Evolutionary conservation across 2,797 vertebrate species (phyloP).

Genomic region (Aotus griseimembra): DNA sequence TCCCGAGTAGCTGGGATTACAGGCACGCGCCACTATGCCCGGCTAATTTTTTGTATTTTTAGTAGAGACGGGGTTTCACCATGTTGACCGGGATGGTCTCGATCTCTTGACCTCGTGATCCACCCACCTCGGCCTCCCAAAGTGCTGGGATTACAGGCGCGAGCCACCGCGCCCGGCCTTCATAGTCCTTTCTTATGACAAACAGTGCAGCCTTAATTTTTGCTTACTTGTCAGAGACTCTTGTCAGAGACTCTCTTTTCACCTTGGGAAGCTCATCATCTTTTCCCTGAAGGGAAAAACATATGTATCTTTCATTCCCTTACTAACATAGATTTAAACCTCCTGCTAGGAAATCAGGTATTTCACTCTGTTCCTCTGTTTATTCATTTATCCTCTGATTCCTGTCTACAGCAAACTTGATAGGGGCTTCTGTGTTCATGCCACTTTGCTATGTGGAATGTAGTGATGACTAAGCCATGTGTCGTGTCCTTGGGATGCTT

Average conservation of each 20-base stretch:
- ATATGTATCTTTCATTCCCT: neutral
- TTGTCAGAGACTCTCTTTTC: neutral
- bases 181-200: neutral
- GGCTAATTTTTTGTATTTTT: no score
- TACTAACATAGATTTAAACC: neutral
- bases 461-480: neutral
- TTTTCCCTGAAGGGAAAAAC: neutral
- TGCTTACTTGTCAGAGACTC: neutral
- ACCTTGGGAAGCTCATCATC: neutral
- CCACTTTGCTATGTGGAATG: neutral
- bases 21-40: no score
- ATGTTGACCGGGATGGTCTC: no score
- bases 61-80: no score
- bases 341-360: conserved; percentile 7
- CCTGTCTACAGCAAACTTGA: neutral
- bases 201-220: neutral
- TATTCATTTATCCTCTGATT: neutral
- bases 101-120: no score
- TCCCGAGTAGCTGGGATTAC: no score
- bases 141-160: no score
- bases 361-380: neutral
- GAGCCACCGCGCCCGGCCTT: neutral
- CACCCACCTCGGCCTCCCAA: no score
- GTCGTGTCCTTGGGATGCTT: neutral
- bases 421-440: neutral